Conservation (phyloP, 2,113 vertebrate genomes). For the Lepus timidus region DNA sequence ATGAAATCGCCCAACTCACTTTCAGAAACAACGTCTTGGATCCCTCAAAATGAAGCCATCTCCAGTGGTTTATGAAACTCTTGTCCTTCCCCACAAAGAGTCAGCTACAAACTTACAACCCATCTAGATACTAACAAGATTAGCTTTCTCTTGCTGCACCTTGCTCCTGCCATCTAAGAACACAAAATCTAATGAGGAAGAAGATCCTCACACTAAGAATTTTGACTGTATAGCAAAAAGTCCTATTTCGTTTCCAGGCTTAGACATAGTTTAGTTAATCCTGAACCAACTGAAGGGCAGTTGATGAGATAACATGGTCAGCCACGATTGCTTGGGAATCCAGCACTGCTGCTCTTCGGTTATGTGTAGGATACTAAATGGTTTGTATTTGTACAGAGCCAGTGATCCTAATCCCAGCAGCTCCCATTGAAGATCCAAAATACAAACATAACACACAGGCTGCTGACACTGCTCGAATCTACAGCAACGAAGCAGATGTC, state of each 20-base stretch:
- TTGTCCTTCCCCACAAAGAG: not conserved
- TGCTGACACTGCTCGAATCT: not conserved
- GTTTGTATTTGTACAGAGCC: not conserved
- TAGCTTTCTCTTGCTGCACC: not conserved
- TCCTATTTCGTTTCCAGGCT: not conserved
- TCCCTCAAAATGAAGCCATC: not conserved
- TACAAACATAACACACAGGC: not conserved
- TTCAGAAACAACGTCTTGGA: not conserved
- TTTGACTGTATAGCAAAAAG: not conserved
- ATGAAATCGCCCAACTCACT: not conserved
- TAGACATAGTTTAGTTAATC: not conserved
- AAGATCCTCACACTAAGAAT: not conserved
- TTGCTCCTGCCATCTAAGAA: not conserved
- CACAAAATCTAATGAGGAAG: conserved; percentile 35
- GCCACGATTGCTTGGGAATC: not conserved
- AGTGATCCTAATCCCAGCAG: not conserved
- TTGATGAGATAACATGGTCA: not conserved
- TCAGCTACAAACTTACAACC: not conserved
- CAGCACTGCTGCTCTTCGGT: not conserved
- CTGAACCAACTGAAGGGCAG: not conserved
- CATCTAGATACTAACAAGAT: not conserved
- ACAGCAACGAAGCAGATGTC: not conserved
- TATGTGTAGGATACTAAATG: not conserved
- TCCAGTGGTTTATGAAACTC: not conserved
- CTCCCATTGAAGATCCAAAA: conserved; percentile 18